Base-by-base conservation (phyloP, 1,140 invertebrate genomes). In the Sitodiplosis mosellana region DNA sequence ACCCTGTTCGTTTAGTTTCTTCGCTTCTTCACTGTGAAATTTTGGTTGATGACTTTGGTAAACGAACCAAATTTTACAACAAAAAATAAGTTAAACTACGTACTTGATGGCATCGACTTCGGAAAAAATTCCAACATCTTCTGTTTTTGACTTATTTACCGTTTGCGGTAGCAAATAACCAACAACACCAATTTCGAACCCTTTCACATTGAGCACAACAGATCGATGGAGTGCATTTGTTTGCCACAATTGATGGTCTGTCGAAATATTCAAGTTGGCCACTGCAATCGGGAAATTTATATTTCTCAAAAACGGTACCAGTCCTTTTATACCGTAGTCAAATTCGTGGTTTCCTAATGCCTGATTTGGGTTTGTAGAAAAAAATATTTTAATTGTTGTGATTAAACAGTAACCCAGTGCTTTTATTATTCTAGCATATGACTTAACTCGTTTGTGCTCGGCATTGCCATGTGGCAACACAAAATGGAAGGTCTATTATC, bases 261-360 rank as follows among this genome's bases (percentile, higher is more conserved):
- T 59, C 1, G 66, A 66, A 0, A 82, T 65, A 53, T 88, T 73
- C 11, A 94, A 68, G 61, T 94, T 95, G 41, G 80, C 69, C 2
- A 77, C 74, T 1, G 94, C 56, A 0, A 90, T 70, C 0, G 87
- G 86, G 51, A 80, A 83, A 0, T 70, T 69, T 2, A 79, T 63
- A 33, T 75, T 73, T 19, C 80, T 64, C 8, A 93, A 63, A 60
- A 88, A 92, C 2, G 83, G 80, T 14, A 78, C 69, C 2, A 94
- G 59, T 11, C 81, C 85, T 1, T 63, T 59, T 0, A 86, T 67
- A 1, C 83, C 83, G 47, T 84, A 74, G 59, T 94, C 91, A 57
- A 96, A 93, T 64, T 95, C 91, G 56, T 95, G 91, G 58, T 95
- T 96, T 19, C 91, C 91, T 47, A 95, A 67, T n/a, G 79, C 80